These are phyloP conservation scores for Trichonephila inaurata DNA, from an alignment of 1,140 invertebrate species.

Conservation along the genomic window DNA sequence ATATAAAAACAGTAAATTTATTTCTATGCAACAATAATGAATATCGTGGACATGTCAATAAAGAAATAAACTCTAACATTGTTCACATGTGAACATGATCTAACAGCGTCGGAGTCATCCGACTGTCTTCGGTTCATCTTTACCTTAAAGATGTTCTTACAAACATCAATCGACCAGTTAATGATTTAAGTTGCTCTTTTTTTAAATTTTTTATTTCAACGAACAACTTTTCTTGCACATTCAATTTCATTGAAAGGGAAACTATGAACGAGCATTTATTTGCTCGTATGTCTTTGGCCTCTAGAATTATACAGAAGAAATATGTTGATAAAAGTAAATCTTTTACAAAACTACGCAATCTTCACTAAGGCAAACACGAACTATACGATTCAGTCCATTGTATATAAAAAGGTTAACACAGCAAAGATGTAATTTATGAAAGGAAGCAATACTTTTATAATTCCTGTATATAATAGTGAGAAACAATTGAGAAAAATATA, in stretches of 20 bases:
- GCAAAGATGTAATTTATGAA: not conserved
- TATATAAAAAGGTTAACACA: not conserved
- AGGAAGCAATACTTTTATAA: not conserved
- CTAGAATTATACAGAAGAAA: conserved; percentile 32
- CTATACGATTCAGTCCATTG: conserved; percentile 38
- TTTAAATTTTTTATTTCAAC: not conserved
- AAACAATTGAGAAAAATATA: not conserved
- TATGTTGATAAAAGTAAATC: conserved; percentile 40
- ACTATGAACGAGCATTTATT: not conserved
- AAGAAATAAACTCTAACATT: conserved; percentile 76
- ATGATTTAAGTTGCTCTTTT: conserved; percentile 3
- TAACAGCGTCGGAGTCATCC: conserved; percentile 63
- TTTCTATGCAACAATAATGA: conserved; percentile 75
- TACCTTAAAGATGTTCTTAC: not conserved
- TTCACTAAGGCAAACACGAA: conserved; percentile 39
- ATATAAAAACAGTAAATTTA: conserved; percentile 76
- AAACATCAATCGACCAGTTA: not conserved
- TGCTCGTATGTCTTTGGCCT: conserved; percentile 32
- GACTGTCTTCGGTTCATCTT: conserved; percentile 65
- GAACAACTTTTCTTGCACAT: conserved; percentile 1
- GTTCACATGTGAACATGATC: conserved; percentile 73
- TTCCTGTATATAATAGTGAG: not conserved
- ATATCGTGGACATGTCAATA: conserved; percentile 72
- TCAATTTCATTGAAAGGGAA: conserved; percentile 45
- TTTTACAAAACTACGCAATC: conserved; percentile 44